Percentiles rank a stretch among this genome's conserved stretches.
phyloP scores from a whole-genome alignment of 1,140 invertebrate species.

The Meloidogyne floridensis region DNA sequence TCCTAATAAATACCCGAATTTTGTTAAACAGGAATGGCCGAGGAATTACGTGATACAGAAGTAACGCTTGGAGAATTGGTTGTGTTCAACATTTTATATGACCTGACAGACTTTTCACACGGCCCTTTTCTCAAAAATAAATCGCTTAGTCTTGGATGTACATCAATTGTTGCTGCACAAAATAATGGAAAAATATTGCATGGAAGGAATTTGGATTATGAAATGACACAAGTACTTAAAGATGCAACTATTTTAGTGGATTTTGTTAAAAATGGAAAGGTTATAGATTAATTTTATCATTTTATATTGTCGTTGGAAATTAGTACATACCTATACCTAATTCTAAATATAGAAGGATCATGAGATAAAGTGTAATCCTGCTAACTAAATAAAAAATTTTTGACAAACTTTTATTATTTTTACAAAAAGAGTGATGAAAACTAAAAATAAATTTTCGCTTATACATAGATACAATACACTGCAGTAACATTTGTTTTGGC shows the following conservation, averaged over 20 bases:
- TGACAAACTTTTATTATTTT: too few species aligned
- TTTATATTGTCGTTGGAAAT: too few species aligned
- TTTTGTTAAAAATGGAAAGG: constrained; percentile 41
- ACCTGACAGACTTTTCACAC: constrained; percentile 49
- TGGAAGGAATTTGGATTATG: constrained; percentile 73
- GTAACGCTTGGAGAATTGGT: constrained; percentile 51
- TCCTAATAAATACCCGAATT: too few species aligned
- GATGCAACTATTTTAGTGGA: constrained; percentile 53
- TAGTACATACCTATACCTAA: too few species aligned
- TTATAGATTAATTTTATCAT: background rate
- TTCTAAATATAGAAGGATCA: too few species aligned
- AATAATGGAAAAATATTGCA: constrained; percentile 67
- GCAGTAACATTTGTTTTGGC: constrained; percentile 71
- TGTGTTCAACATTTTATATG: constrained; percentile 53
- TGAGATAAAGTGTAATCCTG: too few species aligned
- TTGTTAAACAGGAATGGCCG: background rate
- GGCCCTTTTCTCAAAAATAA: constrained; percentile 33
- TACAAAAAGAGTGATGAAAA: too few species aligned
- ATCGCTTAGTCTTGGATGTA: constrained; percentile 67
- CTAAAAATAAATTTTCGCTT: constrained; percentile 29
- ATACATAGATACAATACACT: constrained; percentile 68
- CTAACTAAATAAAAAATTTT: too few species aligned
- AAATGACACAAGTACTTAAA: constrained; percentile 56
- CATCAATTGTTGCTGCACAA: constrained; percentile 71
- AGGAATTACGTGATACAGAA: constrained; percentile 18